Percentiles rank a stretch among this genome's conserved stretches.
phyloP scores from a whole-genome alignment of 2,888 invertebrate genomes.

The Spialia ferax region DNA sequence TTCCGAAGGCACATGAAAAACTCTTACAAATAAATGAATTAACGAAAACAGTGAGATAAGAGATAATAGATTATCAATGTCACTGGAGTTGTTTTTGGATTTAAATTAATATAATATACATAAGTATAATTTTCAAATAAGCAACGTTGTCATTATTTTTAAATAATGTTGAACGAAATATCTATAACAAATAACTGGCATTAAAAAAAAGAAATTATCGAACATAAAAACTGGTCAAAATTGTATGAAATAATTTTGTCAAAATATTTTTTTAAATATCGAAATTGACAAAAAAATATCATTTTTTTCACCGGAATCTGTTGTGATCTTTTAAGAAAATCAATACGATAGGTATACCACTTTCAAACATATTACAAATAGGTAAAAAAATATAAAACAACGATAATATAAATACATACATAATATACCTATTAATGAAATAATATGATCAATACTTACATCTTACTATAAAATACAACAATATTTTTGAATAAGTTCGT shows the following conservation, averaged over 20 bases:
- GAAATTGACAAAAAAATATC: constrained; percentile 3
- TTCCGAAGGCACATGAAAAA: constrained; percentile 86
- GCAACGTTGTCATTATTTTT: background rate
- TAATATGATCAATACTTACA: constrained; percentile 73
- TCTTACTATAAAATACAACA: constrained; percentile 84
- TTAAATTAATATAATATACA: background rate
- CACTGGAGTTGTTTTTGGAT: background rate
- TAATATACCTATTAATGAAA: constrained; percentile 51
- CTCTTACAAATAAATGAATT: constrained; percentile 80
- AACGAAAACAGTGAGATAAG: constrained; percentile 45
- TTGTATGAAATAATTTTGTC: background rate
- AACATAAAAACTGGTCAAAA: background rate
- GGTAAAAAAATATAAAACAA: constrained; percentile 30
- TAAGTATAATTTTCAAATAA: background rate
- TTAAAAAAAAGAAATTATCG: background rate
- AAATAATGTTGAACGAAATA: background rate
- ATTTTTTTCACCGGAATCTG: too few species aligned
- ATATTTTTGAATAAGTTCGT: constrained; percentile 60
- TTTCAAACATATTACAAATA: too few species aligned
- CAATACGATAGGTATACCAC: too few species aligned
- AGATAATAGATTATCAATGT: background rate
- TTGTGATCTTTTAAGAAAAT: too few species aligned
- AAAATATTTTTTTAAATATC: background rate
- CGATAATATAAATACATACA: constrained; percentile 31
- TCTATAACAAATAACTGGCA: background rate